A percentile compares a stretch with the other conserved stretches of the same genome.
These are phyloP conservation scores for Drosophila novamexicana DNA, from an alignment of 1,140 invertebrate genomes.

Conservation along the genomic window DNA sequence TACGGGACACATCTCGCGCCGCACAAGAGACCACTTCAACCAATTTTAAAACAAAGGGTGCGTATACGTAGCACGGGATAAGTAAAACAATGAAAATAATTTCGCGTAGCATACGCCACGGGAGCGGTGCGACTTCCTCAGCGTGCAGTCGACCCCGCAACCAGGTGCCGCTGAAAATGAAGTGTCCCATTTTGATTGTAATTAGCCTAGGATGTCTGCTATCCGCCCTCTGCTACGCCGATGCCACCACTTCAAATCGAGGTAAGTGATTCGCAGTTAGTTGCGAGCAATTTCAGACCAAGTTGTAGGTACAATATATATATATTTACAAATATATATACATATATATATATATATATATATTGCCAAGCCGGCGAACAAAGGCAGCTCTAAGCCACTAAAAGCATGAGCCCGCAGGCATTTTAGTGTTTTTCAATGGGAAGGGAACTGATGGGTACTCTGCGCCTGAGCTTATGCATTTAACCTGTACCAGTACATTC, in stretches of 20 bases:
- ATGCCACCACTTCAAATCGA: conserved; percentile 84
- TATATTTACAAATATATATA: neutral
- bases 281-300: conserved; percentile 1
- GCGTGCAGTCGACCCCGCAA: conserved; percentile 25
- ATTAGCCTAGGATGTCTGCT: conserved; percentile 81
- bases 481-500: conserved; percentile 21
- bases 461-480: conserved; percentile 37
- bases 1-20: neutral
- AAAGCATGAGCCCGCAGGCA: conserved; percentile 13
- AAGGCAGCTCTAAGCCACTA: conserved; percentile 6
- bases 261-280: conserved; percentile 74
- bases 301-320: conserved; percentile 30
- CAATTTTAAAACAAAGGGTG: conserved; percentile 39
- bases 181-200: conserved; percentile 84
- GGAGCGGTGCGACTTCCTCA: conserved; percentile 17
- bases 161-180: conserved; percentile 64
- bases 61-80: conserved; percentile 33
- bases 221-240: conserved; percentile 60
- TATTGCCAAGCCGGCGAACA: conserved; percentile 25
- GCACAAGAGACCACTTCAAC: conserved; percentile 28
- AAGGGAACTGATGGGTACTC: conserved; percentile 3
- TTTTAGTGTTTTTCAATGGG: neutral
- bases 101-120: conserved; percentile 71
- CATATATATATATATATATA: neutral
- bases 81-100: conserved; percentile 76